Evolutionary conservation across 2,797 vertebrate species (phyloP).

Genomic region (Falco cherrug): DNA sequence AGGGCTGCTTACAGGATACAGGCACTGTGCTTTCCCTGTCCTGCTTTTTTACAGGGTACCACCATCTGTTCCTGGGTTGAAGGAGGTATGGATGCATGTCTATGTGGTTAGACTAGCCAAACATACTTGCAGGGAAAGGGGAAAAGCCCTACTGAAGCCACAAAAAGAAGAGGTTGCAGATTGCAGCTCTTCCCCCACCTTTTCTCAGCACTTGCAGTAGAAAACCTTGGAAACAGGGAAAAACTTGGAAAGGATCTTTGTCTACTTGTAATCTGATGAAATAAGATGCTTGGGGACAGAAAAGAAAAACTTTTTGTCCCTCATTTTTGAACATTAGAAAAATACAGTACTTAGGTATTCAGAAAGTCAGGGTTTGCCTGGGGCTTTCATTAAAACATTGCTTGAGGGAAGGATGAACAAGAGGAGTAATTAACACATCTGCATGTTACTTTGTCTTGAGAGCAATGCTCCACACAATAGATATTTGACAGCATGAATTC

Average conservation of each 20-base stretch:
- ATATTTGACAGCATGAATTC: neutral
- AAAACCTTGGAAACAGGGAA: neutral
- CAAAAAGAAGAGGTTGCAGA: neutral
- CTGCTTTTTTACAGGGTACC: neutral
- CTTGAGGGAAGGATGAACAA: conserved; percentile 36
- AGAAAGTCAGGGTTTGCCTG: conserved; percentile 17
- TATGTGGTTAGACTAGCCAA: neutral
- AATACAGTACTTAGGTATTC: neutral
- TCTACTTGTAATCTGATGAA: neutral
- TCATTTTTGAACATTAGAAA: conserved; percentile 4
- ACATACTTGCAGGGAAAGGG: neutral
- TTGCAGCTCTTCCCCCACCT: neutral
- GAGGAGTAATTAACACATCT: neutral
- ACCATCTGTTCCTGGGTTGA: neutral
- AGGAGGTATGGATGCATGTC: neutral
- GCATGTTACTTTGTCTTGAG: neutral
- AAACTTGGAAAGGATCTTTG: neutral
- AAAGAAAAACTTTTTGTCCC: neutral
- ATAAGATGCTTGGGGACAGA: neutral
- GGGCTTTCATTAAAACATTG: conserved; percentile 34
- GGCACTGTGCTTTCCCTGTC: neutral
- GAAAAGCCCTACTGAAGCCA: neutral
- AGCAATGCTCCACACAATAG: neutral
- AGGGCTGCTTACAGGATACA: neutral
- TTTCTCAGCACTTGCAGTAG: neutral